phyloP scores from a whole-genome alignment of 1,140 invertebrate genomes.

The Drosophila grimshawi region DNA sequence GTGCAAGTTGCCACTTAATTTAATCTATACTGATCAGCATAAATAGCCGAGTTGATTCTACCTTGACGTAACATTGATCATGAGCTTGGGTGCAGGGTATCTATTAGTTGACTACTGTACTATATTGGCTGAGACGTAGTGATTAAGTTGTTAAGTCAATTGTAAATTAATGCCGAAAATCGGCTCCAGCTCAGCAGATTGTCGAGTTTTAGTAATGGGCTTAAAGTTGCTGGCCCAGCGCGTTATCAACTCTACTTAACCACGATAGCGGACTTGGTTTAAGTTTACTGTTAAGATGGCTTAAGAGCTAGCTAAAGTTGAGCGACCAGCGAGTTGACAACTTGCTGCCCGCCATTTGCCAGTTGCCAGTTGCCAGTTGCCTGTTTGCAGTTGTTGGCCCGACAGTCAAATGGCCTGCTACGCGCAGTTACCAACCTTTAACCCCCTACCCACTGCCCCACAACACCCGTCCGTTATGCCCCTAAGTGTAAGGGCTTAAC shows the following conservation, averaged over 20 bases:
- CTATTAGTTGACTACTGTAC: no score
- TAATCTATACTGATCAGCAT: no score
- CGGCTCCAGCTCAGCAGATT: not conserved
- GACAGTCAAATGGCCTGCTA: conserved; percentile 72
- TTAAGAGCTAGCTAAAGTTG: conserved; percentile 35
- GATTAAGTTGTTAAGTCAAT: not conserved
- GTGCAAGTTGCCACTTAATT: no score
- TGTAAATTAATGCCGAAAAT: not conserved
- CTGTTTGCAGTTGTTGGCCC: conserved; percentile 34
- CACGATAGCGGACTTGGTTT: conserved; percentile 1
- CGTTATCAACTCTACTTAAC: not conserved
- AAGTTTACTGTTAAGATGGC: conserved; percentile 32
- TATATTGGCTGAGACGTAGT: no score
- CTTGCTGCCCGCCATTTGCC: conserved; percentile 22
- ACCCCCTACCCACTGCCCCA: not conserved
- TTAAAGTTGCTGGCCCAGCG: not conserved
- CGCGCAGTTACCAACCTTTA: not conserved
- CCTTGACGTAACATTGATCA: no score
- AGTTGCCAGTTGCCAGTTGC: conserved; percentile 3
- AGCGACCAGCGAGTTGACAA: conserved; percentile 33
- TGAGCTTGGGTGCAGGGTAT: no score
- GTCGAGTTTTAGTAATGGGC: conserved; percentile 3
- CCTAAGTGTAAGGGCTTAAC: conserved; percentile 9
- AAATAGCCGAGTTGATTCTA: no score
- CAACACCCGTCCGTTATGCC: conserved; percentile 2